These are phyloP conservation scores for Gymnosoma rotundatum DNA, from an alignment of 2,888 invertebrate genomes.

Conservation along the genomic window DNA sequence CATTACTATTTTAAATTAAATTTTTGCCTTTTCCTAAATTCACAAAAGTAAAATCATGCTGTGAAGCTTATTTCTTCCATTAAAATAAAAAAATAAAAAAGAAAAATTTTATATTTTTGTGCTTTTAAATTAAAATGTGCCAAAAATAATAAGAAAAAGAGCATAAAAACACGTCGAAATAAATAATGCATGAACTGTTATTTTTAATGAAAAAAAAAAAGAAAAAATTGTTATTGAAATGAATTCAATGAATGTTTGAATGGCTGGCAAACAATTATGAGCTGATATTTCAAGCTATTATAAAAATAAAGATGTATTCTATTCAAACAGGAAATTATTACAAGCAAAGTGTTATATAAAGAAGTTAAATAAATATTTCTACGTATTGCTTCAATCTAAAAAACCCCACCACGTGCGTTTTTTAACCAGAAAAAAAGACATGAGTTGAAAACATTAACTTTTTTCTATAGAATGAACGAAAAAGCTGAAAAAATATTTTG, in stretches of 20 bases:
- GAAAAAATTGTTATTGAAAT: slow-evolving; percentile 17
- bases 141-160: slow-evolving; percentile 12
- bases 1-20: too few relatives aligned
- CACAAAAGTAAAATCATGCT: background rate
- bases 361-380: slow-evolving; percentile 31
- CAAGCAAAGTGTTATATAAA: background rate
- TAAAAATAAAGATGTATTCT: slow-evolving; percentile 4
- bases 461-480: background rate
- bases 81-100: too few relatives aligned
- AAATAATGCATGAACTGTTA: slow-evolving; percentile 51
- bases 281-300: background rate
- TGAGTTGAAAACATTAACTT: slow-evolving; percentile 19
- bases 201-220: slow-evolving; percentile 4
- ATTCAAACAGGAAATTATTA: slow-evolving; percentile 53
- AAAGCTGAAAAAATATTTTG: background rate
- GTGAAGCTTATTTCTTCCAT: background rate
- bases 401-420: slow-evolving; percentile 41
- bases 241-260: slow-evolving; percentile 31
- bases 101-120: too few relatives aligned
- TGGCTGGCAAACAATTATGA: slow-evolving; percentile 36
- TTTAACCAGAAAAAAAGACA: slow-evolving; percentile 1
- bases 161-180: slow-evolving; percentile 43
- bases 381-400: background rate
- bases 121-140: too few relatives aligned
- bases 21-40: background rate